These are phyloP conservation scores for Potamarius usumacintae DNA, from an alignment of 2,113 vertebrate genomes.

Conservation along the genomic window DNA sequence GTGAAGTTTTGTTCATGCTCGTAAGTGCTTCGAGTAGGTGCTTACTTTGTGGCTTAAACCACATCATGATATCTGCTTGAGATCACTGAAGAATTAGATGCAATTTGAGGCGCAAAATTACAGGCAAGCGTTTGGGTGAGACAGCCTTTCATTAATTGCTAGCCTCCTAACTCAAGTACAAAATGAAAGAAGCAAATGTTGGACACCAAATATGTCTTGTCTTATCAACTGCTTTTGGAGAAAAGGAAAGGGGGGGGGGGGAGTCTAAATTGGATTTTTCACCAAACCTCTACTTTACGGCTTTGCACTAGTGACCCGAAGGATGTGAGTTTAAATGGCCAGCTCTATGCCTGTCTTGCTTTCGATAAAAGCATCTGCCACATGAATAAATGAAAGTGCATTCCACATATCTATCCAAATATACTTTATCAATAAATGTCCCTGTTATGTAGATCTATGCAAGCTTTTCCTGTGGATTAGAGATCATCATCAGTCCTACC, in stretches of 20 bases:
- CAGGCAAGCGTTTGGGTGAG: background rate
- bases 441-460: slow-evolving; percentile 26
- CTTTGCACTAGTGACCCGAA: background rate
- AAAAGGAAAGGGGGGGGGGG: background rate
- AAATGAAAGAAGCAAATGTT: background rate
- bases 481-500: slow-evolving; percentile 5
- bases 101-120: background rate
- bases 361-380: background rate
- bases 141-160: background rate
- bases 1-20: background rate
- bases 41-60: background rate
- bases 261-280: background rate
- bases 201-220: background rate
- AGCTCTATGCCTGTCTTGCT: background rate
- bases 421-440: slow-evolving; percentile 15
- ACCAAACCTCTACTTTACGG: background rate
- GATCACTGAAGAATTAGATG: background rate
- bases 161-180: background rate
- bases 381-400: slow-evolving; percentile 20
- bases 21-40: background rate
- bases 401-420: slow-evolving; percentile 1
- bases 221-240: background rate
- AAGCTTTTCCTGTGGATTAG: background rate
- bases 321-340: background rate
- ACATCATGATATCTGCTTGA: background rate